Percentiles rank a stretch among this genome's conserved stretches.
Conservation (phyloP, 2,113 vertebrate genomes). For the Cryptomyrus ogoouensis region DNA sequence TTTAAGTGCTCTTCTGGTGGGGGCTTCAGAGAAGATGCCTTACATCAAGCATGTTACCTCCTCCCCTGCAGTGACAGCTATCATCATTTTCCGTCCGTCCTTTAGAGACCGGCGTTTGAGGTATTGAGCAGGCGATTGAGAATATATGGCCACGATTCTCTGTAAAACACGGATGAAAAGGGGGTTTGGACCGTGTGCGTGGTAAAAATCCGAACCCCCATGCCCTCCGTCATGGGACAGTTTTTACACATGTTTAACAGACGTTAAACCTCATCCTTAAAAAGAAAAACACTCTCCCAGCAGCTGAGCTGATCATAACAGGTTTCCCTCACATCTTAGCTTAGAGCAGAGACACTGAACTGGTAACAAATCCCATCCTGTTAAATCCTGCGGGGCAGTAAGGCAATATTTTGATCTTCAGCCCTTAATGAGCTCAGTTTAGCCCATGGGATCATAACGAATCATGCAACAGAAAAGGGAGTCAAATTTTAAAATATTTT, state of each 20-base stretch:
- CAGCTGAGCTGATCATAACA: background rate
- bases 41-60: background rate
- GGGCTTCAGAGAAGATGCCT: background rate
- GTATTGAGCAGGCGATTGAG: background rate
- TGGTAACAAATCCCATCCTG: background rate
- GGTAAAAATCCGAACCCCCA: background rate
- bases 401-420: background rate
- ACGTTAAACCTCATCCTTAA: background rate
- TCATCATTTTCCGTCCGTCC: conserved; percentile 4
- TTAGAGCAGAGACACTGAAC: background rate
- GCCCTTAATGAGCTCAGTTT: background rate
- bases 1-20: background rate
- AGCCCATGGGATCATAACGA: background rate
- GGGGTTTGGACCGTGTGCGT: background rate
- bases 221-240: background rate
- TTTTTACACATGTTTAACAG: background rate
- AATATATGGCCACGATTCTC: background rate
- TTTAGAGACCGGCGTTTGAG: background rate
- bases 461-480: background rate
- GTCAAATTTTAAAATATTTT: background rate
- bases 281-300: background rate
- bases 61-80: background rate
- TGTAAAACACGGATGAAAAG: background rate
- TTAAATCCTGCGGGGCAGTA: background rate
- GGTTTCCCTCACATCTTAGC: background rate